Evolutionary conservation across 2,888 invertebrate species (phyloP).

Genomic region (Cantharis flavilabris): DNA sequence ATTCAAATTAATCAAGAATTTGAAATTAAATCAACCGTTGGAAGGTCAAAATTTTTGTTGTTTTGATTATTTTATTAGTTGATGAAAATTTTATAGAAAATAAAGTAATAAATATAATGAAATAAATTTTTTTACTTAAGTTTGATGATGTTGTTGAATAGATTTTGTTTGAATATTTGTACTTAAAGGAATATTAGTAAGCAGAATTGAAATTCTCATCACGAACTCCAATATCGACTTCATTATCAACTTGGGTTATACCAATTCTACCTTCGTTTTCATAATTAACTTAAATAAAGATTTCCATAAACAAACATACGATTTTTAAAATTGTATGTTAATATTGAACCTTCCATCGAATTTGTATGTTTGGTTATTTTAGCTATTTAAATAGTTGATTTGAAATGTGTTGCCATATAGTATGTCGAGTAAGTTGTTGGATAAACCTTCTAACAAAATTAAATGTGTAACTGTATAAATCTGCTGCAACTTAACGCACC

Average conservation of each 20-base stretch:
- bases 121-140: not conserved
- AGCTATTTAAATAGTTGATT: not conserved
- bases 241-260: slow-evolving; percentile 13
- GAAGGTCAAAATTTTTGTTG: too few species aligned
- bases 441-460: slow-evolving; percentile 23
- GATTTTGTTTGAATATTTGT: slow-evolving; percentile 7
- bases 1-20: not conserved
- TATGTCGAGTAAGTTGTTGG: not conserved
- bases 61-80: not conserved
- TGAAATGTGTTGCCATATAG: not conserved
- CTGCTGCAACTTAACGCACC: slow-evolving; percentile 45
- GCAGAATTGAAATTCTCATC: slow-evolving; percentile 17
- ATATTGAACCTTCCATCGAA: not conserved
- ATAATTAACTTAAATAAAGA: slow-evolving; percentile 16
- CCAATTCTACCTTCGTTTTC: slow-evolving; percentile 17
- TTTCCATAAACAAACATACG: slow-evolving; percentile 3
- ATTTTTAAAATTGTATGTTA: slow-evolving; percentile 1
- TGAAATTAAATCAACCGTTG: too few species aligned
- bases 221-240: slow-evolving; percentile 13
- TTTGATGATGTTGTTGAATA: not conserved
- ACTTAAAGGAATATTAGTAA: slow-evolving; percentile 9
- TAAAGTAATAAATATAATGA: not conserved
- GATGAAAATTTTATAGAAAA: not conserved
- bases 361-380: not conserved
- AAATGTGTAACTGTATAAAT: slow-evolving; percentile 41